phyloP scores from a whole-genome alignment of 2,797 vertebrate species.

The Syngnathus acus region DNA sequence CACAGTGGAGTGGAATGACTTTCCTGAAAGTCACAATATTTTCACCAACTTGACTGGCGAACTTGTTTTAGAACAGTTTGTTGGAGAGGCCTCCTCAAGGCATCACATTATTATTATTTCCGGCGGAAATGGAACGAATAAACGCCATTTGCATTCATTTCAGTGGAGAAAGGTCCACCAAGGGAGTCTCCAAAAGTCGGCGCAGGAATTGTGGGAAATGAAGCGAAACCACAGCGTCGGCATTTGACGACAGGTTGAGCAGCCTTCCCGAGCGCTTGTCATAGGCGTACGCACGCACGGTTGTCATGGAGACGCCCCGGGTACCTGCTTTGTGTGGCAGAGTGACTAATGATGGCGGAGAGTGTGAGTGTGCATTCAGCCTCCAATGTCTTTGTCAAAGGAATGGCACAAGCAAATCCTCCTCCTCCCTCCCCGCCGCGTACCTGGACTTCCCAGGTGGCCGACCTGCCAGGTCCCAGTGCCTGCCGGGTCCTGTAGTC shows the following conservation, averaged over 20 bases:
- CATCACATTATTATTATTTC: too few species aligned
- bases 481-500: slow-evolving; percentile 61
- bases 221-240: neutral
- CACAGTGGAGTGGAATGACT: neutral
- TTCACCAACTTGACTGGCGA: too few species aligned
- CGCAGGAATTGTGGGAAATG: slow-evolving; percentile 18
- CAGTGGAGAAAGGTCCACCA: neutral
- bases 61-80: too few species aligned
- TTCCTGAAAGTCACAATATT: too few species aligned
- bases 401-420: slow-evolving; percentile 8
- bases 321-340: slow-evolving; percentile 46
- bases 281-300: slow-evolving; percentile 26
- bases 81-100: too few species aligned
- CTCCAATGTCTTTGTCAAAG: neutral
- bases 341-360: slow-evolving; percentile 51
- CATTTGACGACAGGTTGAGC: slow-evolving; percentile 26
- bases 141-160: too few species aligned
- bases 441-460: slow-evolving; percentile 58
- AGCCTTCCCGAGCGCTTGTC: slow-evolving; percentile 18
- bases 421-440: neutral
- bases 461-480: slow-evolving; percentile 34
- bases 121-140: too few species aligned
- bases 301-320: slow-evolving; percentile 65
- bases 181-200: neutral
- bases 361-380: neutral